Evolutionary conservation across 1,140 invertebrate species (phyloP).

Genomic region (Nasonia giraulti): DNA sequence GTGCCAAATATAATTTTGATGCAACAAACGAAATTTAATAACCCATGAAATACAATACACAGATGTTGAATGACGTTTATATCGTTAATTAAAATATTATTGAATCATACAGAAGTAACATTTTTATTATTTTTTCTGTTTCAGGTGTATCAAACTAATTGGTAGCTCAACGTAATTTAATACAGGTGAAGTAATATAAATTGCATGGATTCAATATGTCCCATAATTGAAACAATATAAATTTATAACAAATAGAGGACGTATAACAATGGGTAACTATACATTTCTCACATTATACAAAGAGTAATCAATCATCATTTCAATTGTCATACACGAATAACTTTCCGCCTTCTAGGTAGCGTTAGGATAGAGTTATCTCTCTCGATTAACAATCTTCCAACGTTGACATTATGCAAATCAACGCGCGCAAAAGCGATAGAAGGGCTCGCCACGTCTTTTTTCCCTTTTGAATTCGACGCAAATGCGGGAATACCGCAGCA

Average conservation of each 20-base stretch:
- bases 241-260: background rate
- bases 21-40: too few relatives aligned
- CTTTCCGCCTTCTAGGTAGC: background rate
- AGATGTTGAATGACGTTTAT: too few relatives aligned
- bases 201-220: background rate
- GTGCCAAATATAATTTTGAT: too few relatives aligned
- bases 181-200: slow-evolving; percentile 43
- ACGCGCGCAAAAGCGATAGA: background rate
- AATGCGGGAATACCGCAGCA: background rate
- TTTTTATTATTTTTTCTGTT: slow-evolving; percentile 32
- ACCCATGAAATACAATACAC: too few relatives aligned
- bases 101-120: background rate
- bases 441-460: background rate
- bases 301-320: background rate
- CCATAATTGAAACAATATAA: background rate
- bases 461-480: background rate
- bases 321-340: background rate
- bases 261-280: background rate
- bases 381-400: too few relatives aligned
- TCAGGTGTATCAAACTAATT: slow-evolving; percentile 26
- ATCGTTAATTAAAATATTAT: background rate
- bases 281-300: background rate
- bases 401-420: slow-evolving; percentile 4
- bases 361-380: background rate
- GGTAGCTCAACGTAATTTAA: slow-evolving; percentile 13